Evolutionary conservation across 2,113 vertebrate species (phyloP), one percentile per base, ranked within the genome.

Genomic region (Triplophysa siluroides): DNA sequence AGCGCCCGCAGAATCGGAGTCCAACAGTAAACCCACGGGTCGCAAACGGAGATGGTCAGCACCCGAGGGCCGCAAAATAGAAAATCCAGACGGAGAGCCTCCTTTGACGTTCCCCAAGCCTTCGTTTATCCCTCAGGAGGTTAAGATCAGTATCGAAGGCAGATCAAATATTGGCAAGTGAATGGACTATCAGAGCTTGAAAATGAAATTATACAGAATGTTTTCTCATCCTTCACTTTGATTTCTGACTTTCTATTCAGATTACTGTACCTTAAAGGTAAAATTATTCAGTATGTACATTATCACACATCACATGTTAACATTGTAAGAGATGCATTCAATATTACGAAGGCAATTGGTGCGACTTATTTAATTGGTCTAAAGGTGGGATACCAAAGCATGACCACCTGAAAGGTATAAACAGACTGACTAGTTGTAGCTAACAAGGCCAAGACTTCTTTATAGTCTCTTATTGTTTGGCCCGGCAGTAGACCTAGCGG

Each of bases 111-210:
- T 98, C 88, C 96, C 97, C 80, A 98, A 96, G 91, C 95, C 95
- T 91, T 96, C 96, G 86, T 98, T 99, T 88, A 96, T 99, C 93
- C 94, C 97, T 93, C 95, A 97, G 87, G 95, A 97, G 94, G 93
- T 99, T 91, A 99, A 99, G 92, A 95, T 98, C 92, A 97, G 95
- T 94, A 98, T 99, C 71, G 98, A 99, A 94, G 98, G 98, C 91
- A 95, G 96, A 90, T 99, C 98, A 78, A 99, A 96, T 66, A 92
- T 97, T 91, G 97, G 96, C 93, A 98, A 98, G 93, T 99, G 93
- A 96, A 91, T 86, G 79, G 83, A 86, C 83, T 81, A 45, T 56
- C 62, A 18, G 50, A 14, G 88, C 90, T 90, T 89, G 85, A 85
- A 84, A 91, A 70, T 19, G 64, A 76, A 82, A 26, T 47, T 12